Evolutionary conservation across 2,888 invertebrate species (phyloP), one percentile per base, ranked within the genome.

Genomic region (Xylota sylvarum): DNA sequence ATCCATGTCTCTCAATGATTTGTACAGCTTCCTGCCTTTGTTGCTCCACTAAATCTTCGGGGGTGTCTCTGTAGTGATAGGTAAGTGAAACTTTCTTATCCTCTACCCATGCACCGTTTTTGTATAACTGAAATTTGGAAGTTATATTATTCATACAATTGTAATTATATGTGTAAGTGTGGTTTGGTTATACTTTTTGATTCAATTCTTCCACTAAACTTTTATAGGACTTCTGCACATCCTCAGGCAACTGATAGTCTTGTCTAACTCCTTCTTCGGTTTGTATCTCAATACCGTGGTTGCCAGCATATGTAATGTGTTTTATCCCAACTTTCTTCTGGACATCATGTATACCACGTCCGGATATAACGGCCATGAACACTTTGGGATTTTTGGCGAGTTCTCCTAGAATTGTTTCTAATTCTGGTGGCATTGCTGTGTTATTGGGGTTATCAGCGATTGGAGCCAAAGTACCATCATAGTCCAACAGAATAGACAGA

Each of bases 381-480:
- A 96, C 94, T 88, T 95, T 95, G 0, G 95, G 94, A 91, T 95
- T 94, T 89, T 95, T 94, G 1, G 95, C 94, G 37, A 96, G 90
- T 89, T 94, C 93, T 88, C 94, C 94, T 14, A 96, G 91, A 37
- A 95, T 94, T 85, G 94, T 93, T 90, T 95, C 95, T 0, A 96
- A 95, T 90, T 95, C 95, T 7, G 94, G 91, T 1, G 96, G 95
- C 89, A 96, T 94, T 40, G 94, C 93, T 1, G 96, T 96, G 50
- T 96, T 92, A 90, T 95, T 95, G 1, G 96, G 96, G 92, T 95
- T 96, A 4, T 95, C 94, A 0, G 95, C 95, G 62, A 96, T 94
- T 1, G 96, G 95, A 0, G 96, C 95, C 88, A 96, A 91, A 4
- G 96, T 96, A 56, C 96, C 96, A 91, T 96, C 96, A 89, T 96